These are phyloP conservation scores for Psix sp. DNA, from an alignment of 1,140 invertebrate genomes.

Conservation along the genomic window DNA sequence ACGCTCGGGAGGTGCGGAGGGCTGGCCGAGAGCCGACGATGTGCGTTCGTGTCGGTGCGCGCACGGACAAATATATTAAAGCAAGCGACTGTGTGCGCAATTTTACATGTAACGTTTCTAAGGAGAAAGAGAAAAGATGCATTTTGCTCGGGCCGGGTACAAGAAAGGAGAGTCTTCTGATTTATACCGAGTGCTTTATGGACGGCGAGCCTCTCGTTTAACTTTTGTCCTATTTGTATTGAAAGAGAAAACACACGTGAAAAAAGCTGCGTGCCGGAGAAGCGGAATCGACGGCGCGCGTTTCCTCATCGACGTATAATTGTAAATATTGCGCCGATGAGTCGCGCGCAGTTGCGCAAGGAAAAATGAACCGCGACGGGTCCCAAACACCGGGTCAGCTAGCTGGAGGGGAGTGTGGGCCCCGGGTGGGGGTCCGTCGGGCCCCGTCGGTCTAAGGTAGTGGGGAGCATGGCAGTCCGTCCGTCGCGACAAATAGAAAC, in stretches of 20 bases:
- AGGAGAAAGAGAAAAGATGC: conserved; percentile 51
- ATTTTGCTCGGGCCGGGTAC: conserved; percentile 42
- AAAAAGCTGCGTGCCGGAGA: conserved; percentile 27
- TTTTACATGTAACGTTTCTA: conserved; percentile 48
- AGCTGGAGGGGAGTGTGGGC: conserved; percentile 29
- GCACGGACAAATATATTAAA: neutral
- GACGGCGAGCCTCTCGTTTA: conserved; percentile 62
- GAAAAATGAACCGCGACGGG: conserved; percentile 41
- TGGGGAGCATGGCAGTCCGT: conserved; percentile 35
- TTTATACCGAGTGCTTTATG: conserved; percentile 69
- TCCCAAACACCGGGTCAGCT: conserved; percentile 1
- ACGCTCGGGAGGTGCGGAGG: conserved; percentile 43
- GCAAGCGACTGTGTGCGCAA: conserved; percentile 17
- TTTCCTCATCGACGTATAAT: conserved; percentile 35
- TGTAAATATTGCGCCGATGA: conserved; percentile 29
- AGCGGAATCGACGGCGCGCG: conserved; percentile 19
- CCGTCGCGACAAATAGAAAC: conserved; percentile 64
- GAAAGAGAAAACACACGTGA: conserved; percentile 45
- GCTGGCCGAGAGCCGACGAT: conserved; percentile 14
- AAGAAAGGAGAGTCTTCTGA: conserved; percentile 64
- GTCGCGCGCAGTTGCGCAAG: conserved; percentile 31
- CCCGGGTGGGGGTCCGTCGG: too few relatives aligned
- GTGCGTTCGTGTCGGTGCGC: conserved; percentile 7
- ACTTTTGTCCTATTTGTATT: conserved; percentile 65
- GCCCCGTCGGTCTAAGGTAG: conserved; percentile 24